phyloP scores from a whole-genome alignment of 2,113 vertebrate species.

The Mola mola region DNA sequence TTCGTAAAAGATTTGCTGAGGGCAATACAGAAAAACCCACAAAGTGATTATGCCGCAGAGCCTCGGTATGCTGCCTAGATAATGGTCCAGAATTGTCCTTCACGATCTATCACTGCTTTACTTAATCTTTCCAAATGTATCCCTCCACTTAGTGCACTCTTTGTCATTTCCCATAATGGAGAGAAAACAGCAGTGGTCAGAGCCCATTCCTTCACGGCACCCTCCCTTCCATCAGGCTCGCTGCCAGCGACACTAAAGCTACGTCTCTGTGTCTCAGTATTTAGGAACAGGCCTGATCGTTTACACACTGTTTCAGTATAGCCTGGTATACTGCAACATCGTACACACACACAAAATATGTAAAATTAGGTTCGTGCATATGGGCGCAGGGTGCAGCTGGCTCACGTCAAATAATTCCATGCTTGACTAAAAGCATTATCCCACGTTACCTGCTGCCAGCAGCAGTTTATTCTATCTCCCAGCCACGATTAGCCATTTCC shows the following conservation, averaged over 20 bases:
- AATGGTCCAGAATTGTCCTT: constrained; percentile 5
- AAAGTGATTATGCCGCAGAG: constrained; percentile 1
- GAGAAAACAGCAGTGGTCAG: constrained; percentile 37
- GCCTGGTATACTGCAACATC: too few relatives aligned
- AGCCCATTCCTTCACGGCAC: constrained; percentile 21
- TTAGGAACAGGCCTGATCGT: constrained; percentile 52
- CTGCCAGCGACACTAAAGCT: constrained; percentile 49
- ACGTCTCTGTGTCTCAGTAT: constrained; percentile 29
- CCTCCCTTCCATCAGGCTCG: constrained; percentile 24
- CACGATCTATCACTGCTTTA: constrained; percentile 12
- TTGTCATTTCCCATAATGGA: constrained; percentile 37
- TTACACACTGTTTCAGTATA: too few relatives aligned
- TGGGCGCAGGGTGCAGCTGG: background rate
- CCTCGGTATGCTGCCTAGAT: background rate
- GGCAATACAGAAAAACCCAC: background rate
- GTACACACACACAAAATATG: too few relatives aligned
- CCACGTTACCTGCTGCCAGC: constrained; percentile 13
- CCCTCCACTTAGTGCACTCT: constrained; percentile 24
- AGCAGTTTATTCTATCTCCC: constrained; percentile 48
- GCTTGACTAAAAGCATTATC: constrained; percentile 26
- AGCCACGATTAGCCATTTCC: constrained; percentile 43
- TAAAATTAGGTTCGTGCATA: background rate
- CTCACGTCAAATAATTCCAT: constrained; percentile 26
- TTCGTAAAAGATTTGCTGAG: background rate
- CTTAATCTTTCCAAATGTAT: constrained; percentile 25